A percentile compares a stretch with the other conserved stretches of the same genome.
Evolutionary conservation across 2,888 invertebrate species (phyloP).

Genomic region (Sarcophaga variegata): DNA sequence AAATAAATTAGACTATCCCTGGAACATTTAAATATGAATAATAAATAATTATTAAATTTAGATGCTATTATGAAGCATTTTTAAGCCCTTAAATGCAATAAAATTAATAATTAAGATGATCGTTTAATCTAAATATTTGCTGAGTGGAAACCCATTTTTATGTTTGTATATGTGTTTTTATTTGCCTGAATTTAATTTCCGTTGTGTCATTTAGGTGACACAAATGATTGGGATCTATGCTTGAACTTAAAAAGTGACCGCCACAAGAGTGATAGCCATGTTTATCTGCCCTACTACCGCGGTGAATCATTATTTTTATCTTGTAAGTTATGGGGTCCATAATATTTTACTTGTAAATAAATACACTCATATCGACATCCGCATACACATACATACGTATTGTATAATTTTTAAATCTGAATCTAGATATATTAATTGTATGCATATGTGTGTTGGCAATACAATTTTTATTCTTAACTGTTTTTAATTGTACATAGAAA

Average conservation of each 20-base stretch:
- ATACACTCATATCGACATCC: not conserved
- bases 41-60: no score
- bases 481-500: not conserved
- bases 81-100: no score
- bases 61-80: no score
- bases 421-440: slow-evolving; percentile 3
- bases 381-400: slow-evolving; percentile 26
- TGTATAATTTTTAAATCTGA: not conserved
- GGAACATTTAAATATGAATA: no score
- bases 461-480: not conserved
- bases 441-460: slow-evolving; percentile 1
- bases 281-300: slow-evolving; percentile 92
- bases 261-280: slow-evolving; percentile 89
- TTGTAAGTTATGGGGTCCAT: slow-evolving; percentile 85
- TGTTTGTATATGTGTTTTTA: slow-evolving; percentile 30
- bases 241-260: slow-evolving; percentile 84
- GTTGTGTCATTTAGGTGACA: slow-evolving; percentile 79
- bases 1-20: no score
- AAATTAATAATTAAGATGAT: no score
- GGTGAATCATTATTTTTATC: slow-evolving; percentile 88
- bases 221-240: slow-evolving; percentile 81
- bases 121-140: not conserved
- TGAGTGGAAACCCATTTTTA: not conserved
- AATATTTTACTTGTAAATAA: slow-evolving; percentile 42
- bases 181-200: slow-evolving; percentile 50